Conservation (phyloP, 2,113 vertebrate genomes). For the Grallaria varia region DNA sequence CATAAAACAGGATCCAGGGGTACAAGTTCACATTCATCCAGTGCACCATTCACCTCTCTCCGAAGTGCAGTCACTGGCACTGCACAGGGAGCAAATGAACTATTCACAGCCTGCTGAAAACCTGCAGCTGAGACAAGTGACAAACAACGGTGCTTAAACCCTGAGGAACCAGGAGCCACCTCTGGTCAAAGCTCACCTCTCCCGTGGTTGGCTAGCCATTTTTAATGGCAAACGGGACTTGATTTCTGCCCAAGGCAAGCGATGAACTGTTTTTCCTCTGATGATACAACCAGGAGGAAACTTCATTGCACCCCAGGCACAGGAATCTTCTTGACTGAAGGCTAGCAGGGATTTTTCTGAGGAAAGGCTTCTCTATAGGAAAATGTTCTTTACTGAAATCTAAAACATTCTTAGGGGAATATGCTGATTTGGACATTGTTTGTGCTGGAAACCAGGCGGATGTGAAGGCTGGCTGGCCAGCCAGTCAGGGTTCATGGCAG, state of each 20-base stretch:
- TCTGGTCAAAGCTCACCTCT: not conserved
- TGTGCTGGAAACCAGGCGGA: not conserved
- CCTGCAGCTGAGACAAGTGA: not conserved
- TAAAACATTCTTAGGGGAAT: slow-evolving; percentile 3
- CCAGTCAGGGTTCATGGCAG: not conserved
- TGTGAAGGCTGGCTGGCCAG: not conserved
- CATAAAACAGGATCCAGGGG: not conserved
- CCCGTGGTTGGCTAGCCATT: not conserved
- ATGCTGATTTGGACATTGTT: not conserved
- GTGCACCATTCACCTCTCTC: not conserved
- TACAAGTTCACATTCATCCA: not conserved
- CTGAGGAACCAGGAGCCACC: not conserved
- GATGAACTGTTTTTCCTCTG: not conserved
- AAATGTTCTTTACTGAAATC: slow-evolving; percentile 21
- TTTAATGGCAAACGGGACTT: not conserved
- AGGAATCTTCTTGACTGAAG: not conserved
- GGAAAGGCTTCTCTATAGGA: not conserved
- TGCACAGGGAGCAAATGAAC: not conserved
- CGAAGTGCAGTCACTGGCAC: not conserved
- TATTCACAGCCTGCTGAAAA: not conserved
- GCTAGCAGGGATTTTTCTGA: not conserved
- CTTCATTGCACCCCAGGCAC: rapidly evolving
- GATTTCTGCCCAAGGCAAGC: not conserved
- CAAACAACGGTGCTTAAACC: not conserved
- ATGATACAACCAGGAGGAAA: not conserved